Conservation (phyloP, 37 sponge, comb jelly and placozoan genomes). For the Petrosia ficiformis region DNA sequence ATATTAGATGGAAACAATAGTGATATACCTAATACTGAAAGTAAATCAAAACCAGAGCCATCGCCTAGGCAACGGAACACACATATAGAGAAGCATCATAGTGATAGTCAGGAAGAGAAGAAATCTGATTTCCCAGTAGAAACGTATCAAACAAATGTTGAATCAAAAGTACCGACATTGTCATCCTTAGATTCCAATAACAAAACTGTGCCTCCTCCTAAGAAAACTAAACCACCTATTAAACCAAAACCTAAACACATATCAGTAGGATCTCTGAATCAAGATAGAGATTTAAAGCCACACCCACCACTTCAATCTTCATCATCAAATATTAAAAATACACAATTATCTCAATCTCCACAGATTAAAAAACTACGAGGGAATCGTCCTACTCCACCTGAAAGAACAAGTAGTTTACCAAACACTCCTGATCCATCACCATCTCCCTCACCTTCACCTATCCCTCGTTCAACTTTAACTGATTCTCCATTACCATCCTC, state of each 20-base stretch:
- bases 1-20: too few relatives aligned
- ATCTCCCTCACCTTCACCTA: not conserved
- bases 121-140: too few relatives aligned
- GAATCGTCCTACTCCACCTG: too few relatives aligned
- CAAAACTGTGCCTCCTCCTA: not conserved
- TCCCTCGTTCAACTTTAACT: not conserved
- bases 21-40: too few relatives aligned
- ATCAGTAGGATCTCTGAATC: not conserved
- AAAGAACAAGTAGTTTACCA: not conserved
- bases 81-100: too few relatives aligned
- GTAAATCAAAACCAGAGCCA: too few relatives aligned
- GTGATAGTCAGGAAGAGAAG: too few relatives aligned
- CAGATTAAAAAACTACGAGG: too few relatives aligned
- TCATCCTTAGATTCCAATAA: too few relatives aligned
- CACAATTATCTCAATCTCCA: not conserved
- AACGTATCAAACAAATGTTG: too few relatives aligned
- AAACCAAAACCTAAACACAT: slow-evolving; percentile 7
- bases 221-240: slow-evolving; percentile 13
- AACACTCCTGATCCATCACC: not conserved
- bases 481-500: not conserved
- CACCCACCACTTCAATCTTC: slow-evolving; percentile 6
- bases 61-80: too few relatives aligned
- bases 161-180: too few relatives aligned
- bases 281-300: slow-evolving; percentile 8
- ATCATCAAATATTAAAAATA: not conserved